These are phyloP conservation scores for Argyrosomus regius DNA, from an alignment of 2,797 vertebrate genomes.

Conservation along the genomic window DNA sequence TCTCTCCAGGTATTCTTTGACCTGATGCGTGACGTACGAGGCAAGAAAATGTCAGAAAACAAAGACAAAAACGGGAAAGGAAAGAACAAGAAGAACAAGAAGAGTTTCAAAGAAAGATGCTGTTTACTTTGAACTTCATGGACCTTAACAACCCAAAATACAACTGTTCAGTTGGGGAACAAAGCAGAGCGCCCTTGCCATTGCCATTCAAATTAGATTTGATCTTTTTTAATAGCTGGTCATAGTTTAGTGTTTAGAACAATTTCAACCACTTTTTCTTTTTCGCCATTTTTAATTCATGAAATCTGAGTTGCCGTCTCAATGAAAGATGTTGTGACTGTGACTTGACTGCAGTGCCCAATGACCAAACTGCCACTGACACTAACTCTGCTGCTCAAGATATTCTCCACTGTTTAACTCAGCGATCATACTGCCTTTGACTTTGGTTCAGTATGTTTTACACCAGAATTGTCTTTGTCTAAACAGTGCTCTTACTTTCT, in stretches of 20 bases:
- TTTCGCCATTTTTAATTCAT: conserved; percentile 50
- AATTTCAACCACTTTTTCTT: conserved; percentile 46
- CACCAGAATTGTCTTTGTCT: conserved; percentile 39
- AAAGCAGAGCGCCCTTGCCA: conserved; percentile 48
- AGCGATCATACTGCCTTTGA: conserved; percentile 59
- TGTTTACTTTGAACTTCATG: conserved; percentile 93
- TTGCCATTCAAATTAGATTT: conserved; percentile 54
- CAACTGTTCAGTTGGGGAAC: conserved; percentile 52
- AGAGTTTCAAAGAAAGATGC: conserved; percentile 96
- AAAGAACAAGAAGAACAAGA: conserved; percentile 96
- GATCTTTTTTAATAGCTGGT: conserved; percentile 58
- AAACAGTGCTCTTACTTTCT: conserved; percentile 54
- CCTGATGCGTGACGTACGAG: conserved; percentile 97
- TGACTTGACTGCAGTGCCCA: conserved; percentile 70
- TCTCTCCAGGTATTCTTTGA: conserved; percentile 95
- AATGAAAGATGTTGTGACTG: conserved; percentile 63
- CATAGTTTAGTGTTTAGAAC: conserved; percentile 65
- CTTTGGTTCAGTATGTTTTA: conserved; percentile 43
- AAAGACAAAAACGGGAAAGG: conserved; percentile 99
- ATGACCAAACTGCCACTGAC: conserved; percentile 73
- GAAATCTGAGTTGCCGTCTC: conserved; percentile 41
- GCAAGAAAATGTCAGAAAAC: conserved; percentile 99
- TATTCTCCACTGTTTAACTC: conserved; percentile 58
- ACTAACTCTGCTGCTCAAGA: conserved; percentile 70
- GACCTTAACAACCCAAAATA: conserved; percentile 62